A percentile compares a stretch with the other conserved stretches of the same genome.
Conservation (phyloP, 2,113 vertebrate genomes). For the Phoxinus phoxinus region DNA sequence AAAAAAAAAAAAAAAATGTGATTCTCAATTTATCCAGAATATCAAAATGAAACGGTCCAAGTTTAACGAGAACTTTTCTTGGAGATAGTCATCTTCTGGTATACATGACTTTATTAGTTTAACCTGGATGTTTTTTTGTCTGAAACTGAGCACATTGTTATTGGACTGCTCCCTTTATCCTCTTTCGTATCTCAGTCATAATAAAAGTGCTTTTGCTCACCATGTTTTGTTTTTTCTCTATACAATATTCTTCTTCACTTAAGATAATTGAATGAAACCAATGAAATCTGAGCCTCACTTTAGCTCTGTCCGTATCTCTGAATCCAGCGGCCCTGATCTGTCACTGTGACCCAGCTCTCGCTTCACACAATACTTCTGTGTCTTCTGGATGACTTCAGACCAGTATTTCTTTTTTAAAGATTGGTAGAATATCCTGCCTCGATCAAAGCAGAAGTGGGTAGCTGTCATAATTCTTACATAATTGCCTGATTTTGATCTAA, state of each 20-base stretch:
- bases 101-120: not conserved
- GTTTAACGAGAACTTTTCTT: not conserved
- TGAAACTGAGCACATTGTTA: not conserved
- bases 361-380: not conserved
- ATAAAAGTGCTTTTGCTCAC: not conserved
- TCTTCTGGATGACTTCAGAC: not conserved
- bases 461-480: no score
- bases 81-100: not conserved
- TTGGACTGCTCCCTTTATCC: not conserved
- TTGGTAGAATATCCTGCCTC: not conserved
- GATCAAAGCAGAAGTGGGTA: not conserved
- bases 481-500: no score
- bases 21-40: no score
- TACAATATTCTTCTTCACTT: not conserved
- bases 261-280: not conserved
- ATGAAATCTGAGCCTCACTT: not conserved
- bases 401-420: not conserved
- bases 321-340: not conserved
- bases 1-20: no score
- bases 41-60: not conserved
- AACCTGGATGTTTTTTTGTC: not conserved
- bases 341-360: not conserved
- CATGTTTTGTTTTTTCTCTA: slow-evolving; percentile 3
- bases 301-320: not conserved
- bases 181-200: slow-evolving; percentile 22